These are phyloP conservation scores for Dolichotis patagonum DNA, from an alignment of 2,113 vertebrate species.

Conservation along the genomic window DNA sequence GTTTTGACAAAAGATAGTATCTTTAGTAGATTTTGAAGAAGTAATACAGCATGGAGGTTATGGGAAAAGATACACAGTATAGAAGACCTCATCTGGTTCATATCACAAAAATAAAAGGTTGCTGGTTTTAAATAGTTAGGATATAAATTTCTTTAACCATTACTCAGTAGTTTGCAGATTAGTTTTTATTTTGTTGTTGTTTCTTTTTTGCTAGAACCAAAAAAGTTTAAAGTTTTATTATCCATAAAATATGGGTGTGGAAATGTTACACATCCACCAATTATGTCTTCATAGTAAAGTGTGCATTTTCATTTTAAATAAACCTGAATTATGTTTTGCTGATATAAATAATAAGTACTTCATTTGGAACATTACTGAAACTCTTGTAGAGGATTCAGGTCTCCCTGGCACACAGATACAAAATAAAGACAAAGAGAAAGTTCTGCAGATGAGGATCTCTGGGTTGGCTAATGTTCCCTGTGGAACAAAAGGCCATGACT, in stretches of 20 bases:
- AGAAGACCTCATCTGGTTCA: not conserved
- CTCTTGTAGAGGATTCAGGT: not conserved
- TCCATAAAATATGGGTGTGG: conserved; percentile 5
- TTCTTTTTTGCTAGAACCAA: not conserved
- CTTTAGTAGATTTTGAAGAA: conserved; percentile 17
- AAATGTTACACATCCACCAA: not conserved
- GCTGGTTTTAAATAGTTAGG: conserved; percentile 7
- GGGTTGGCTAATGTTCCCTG: not conserved
- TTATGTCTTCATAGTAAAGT: not conserved
- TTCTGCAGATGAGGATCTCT: not conserved
- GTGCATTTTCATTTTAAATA: conserved; percentile 2
- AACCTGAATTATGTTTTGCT: not conserved
- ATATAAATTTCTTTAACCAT: not conserved
- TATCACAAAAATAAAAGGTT: not conserved
- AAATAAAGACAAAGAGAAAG: not conserved
- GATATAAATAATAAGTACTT: not conserved
- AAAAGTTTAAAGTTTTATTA: conserved; percentile 41
- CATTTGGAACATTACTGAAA: not conserved
- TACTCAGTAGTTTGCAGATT: conserved; percentile 35
- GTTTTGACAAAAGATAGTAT: not conserved
- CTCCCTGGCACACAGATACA: not conserved
- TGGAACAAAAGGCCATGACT: not conserved
- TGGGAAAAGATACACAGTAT: not conserved
- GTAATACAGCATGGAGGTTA: not conserved
- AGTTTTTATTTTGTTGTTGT: not conserved